Conservation (phyloP, 1,140 invertebrate genomes). For the Scaptomyza pallida region DNA sequence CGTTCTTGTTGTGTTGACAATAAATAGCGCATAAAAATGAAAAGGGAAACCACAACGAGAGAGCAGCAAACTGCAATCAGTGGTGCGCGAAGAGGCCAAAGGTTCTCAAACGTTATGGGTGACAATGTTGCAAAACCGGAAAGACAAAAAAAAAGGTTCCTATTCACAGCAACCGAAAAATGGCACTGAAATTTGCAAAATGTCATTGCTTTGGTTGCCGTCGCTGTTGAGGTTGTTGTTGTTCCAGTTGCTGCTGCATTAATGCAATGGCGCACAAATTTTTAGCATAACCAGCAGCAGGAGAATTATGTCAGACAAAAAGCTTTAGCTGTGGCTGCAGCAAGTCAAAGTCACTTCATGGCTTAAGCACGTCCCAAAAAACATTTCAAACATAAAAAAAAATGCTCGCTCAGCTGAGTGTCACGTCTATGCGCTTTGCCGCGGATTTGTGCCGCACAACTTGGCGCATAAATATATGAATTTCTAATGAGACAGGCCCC, state of each 20-base stretch:
- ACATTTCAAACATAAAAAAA: neutral
- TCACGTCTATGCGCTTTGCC: constrained; percentile 51
- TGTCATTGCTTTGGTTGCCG: constrained; percentile 43
- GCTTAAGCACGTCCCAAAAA: constrained; percentile 29
- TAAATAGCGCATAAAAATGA: constrained; percentile 65
- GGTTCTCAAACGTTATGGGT: too few relatives aligned
- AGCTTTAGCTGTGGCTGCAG: constrained; percentile 1
- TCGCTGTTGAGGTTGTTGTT: constrained; percentile 17
- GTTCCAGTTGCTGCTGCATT: constrained; percentile 27
- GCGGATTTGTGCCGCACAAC: constrained; percentile 51
- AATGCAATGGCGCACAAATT: constrained; percentile 43
- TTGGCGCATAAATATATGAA: constrained; percentile 69
- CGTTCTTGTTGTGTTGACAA: constrained; percentile 49
- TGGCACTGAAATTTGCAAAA: constrained; percentile 57
- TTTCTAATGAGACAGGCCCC: constrained; percentile 52
- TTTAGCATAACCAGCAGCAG: constrained; percentile 51
- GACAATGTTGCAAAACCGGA: constrained; percentile 6
- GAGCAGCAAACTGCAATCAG: neutral
- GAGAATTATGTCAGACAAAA: neutral
- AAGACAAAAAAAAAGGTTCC: constrained; percentile 28
- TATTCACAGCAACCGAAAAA: constrained; percentile 27
- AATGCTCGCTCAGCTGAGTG: constrained; percentile 34
- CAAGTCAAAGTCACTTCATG: constrained; percentile 32
- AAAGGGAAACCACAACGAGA: constrained; percentile 50
- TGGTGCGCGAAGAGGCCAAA: too few relatives aligned